Evolutionary conservation across 2,113 vertebrate genomes (phyloP), one percentile per base, ranked within the genome.

Genomic region (Dromas ardeola): DNA sequence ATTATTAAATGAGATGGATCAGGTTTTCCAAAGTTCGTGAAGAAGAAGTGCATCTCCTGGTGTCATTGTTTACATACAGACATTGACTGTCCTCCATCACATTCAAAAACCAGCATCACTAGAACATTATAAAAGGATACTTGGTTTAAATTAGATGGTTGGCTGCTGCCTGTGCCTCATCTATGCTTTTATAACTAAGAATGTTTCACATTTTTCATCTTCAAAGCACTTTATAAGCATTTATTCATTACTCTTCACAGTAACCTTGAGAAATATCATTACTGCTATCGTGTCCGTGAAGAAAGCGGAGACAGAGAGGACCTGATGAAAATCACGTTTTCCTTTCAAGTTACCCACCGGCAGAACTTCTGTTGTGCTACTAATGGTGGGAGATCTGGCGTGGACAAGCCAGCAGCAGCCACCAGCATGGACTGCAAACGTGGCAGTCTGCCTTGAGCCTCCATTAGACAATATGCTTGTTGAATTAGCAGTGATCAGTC

Each of bases 21-120:
- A 52, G 30, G 34, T 84, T 96, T 96, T 81, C 53, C 25, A 56
- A 87, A 95, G 88, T 84, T 93, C 66, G 79, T 34, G 29, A 61
- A 53, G 40, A 81, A 77, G 65, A 90, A 93, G 36, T 53, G 32
- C 53, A 88, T 76, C 59, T 88, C 36, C 71, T 88, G 59, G 6
- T 94, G 88, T 70, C 49, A 20, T 49, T 91, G 30, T 71, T 93
- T 88, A 29, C 62, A 65, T 32, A n/a, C 17, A 63, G 67, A 70
- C 30, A 56, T 61, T 50, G 84, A 53, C 40, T 82, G 55, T 25
- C 53, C 62, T 58, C 38, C 49, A 26, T 72, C 50, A 69, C 21
- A 26, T 91, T 76, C 13, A 50, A 78, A 71, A 73, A 4, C 3
- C 56, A 81, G 2, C 42, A 65, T 74, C 22, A 78, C 8, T 83